Base-by-base conservation (phyloP, 2,797 vertebrate genomes). In the Cyclura pinguis region DNA sequence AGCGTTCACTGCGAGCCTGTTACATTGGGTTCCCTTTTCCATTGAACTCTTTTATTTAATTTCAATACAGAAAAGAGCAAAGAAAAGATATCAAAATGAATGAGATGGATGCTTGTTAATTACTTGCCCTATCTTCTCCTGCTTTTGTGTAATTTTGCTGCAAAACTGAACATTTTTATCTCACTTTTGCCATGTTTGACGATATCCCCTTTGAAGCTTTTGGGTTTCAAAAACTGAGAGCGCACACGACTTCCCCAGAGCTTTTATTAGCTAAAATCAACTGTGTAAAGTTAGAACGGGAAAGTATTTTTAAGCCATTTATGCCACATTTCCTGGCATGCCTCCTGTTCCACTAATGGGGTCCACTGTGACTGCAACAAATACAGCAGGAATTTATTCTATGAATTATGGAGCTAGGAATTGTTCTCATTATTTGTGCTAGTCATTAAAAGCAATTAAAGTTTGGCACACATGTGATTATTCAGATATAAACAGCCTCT, bases 391-490 rank as follows among this genome's bases (percentile, higher is more conserved):
- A 94, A 93, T 77, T 72, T 81, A 93, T 91, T 91, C 92, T 92
- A 88, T 3, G 52, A 50, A 93, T 84, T 20, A 91, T 18, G 88
- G 89, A 93, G 89, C 29, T 69, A 94, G 88, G 87, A 69, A 85
- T 95, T 95, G 93, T 96, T 96, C 95, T 96, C 88, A 89, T 93
- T 88, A 90, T 77, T 94, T 80, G 86, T 80, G 89, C 81, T 76
- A 89, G 92, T 93, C 90, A 92, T 93, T 95, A 95, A 92, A 95
- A 96, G 92, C 92, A 95, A 97, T 97, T 96, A 96, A 92, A 90
- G 81, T 92, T 91, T 96, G 95, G 95, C 93, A 94, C 55, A 13
- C 74, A 7, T 6, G 84, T 77, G 88, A 87, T 88, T 96, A 42
- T 95, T 93, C 81, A 87, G 93, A 93, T 95, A 94, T 86, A 93